phyloP scores from a whole-genome alignment of 2,888 invertebrate species.

The Noctuana brunneofusca region DNA sequence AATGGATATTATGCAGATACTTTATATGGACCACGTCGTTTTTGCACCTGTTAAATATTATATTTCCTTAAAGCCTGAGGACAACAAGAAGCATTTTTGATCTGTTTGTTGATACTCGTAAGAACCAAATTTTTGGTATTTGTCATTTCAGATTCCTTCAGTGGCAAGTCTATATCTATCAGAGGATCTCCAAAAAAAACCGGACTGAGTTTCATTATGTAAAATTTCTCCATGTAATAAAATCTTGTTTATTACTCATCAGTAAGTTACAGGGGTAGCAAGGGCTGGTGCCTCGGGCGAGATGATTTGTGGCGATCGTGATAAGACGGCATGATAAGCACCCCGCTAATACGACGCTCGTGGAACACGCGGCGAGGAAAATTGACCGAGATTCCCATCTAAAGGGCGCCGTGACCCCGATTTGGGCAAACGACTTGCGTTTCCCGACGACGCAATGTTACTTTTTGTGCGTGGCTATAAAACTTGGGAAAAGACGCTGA shows the following conservation, averaged over 20 bases:
- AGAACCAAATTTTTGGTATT: too few species aligned
- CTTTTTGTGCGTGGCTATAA: constrained; percentile 4
- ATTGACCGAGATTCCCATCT: constrained; percentile 51
- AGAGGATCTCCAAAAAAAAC: too few species aligned
- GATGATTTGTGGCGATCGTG: constrained; percentile 60
- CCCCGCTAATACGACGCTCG: constrained; percentile 50
- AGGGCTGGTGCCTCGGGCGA: constrained; percentile 39
- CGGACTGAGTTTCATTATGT: not conserved
- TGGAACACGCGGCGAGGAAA: constrained; percentile 48
- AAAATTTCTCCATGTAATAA: not conserved
- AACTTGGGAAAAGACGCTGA: not conserved
- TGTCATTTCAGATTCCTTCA: too few species aligned
- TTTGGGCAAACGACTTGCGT: constrained; percentile 5
- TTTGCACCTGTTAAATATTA: too few species aligned
- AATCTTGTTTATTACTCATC: not conserved
- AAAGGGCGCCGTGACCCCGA: constrained; percentile 31
- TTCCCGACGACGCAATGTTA: not conserved
- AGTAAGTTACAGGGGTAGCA: not conserved
- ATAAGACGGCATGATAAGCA: constrained; percentile 44
- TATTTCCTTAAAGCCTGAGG: too few species aligned
- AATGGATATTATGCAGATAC: too few species aligned
- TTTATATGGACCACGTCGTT: too few species aligned
- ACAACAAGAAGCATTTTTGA: too few species aligned
- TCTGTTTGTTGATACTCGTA: too few species aligned
- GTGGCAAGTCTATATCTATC: too few species aligned